Base-by-base conservation (phyloP, 2,888 invertebrate genomes). In the Adelphocoris suturalis region DNA sequence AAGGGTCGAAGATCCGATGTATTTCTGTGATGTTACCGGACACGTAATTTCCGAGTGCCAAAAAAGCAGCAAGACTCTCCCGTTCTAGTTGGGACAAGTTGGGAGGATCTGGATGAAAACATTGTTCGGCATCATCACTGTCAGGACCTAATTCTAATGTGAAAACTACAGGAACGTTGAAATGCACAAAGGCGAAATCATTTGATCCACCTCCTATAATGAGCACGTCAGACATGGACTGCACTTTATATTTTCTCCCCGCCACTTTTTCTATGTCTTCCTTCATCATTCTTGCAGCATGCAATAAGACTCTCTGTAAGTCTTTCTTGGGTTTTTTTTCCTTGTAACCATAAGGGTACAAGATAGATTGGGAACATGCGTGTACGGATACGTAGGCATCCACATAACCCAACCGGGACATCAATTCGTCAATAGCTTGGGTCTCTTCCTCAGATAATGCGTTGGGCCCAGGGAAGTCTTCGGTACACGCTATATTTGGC, bases 321-420 rank as follows among this genome's bases (percentile, higher is more conserved):
- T n/a, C 13, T 23, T 27, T 2, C 5, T 16, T 11, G 23, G 28
- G n/a, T 85, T 12, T 48, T 1, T 52, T 27, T 5, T 0, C 61
- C 23, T 52, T 61, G 85, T 85, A 47, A 37, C n/a, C 57, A 61
- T 61, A 85, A 4, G 85, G 85, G 28, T 37, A 28, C 19, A 85
- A 19, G 46, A 85, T 85, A 9, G 46, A 47, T 61, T 85, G 85
- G 19, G 37, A 28, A 23, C 85, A 85, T 0, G 85, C 52, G 48
- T 85, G 85, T 14, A 85, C 85, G 0, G 85, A 19, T 0, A 85
- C n/a, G 85, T 61, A 85, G 14, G 55, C 46, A 23, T 48, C 48
- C 19, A 61, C 47, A 16, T 37, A 55, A 16, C 55, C 68, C 28
- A 85, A 13, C 14, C 23, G n/a, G 13, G n/a, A n/a, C 57, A 85